Evolutionary conservation across 1,140 invertebrate genomes (phyloP).

Genomic region (Drosophila auraria): DNA sequence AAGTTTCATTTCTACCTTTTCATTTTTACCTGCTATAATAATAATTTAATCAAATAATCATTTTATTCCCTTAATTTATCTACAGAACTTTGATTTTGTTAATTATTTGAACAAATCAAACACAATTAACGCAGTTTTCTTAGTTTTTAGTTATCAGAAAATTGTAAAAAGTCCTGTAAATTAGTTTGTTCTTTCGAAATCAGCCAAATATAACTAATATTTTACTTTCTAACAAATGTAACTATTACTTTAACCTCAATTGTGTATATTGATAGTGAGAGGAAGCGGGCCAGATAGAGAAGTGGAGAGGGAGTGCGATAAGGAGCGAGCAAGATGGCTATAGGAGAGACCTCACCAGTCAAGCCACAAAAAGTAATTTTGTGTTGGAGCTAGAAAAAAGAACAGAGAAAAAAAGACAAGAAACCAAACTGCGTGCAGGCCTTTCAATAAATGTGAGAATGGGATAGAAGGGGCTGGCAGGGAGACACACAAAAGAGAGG

Average conservation of each 20-base stretch:
- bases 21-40: no score
- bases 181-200: no score
- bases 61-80: no score
- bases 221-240: background rate
- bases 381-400: slow-evolving; percentile 54
- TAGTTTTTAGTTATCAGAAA: background rate
- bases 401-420: slow-evolving; percentile 15
- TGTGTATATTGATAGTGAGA: slow-evolving; percentile 43
- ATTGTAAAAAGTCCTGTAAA: background rate
- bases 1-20: no score
- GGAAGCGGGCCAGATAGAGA: slow-evolving; percentile 29
- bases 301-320: slow-evolving; percentile 10
- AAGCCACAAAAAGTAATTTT: slow-evolving; percentile 68
- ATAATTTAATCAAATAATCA: no score
- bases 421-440: slow-evolving; percentile 52
- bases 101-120: no score
- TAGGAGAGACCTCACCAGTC: slow-evolving; percentile 36
- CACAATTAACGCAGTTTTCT: no score
- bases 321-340: slow-evolving; percentile 7
- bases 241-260: slow-evolving; percentile 14
- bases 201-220: background rate
- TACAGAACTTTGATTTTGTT: no score
- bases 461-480: background rate
- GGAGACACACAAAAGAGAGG: background rate
- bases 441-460: slow-evolving; percentile 34